Evolutionary conservation across 2,888 invertebrate genomes (phyloP), one percentile per base, ranked within the genome.

Genomic region (Augochlorella aurata): DNA sequence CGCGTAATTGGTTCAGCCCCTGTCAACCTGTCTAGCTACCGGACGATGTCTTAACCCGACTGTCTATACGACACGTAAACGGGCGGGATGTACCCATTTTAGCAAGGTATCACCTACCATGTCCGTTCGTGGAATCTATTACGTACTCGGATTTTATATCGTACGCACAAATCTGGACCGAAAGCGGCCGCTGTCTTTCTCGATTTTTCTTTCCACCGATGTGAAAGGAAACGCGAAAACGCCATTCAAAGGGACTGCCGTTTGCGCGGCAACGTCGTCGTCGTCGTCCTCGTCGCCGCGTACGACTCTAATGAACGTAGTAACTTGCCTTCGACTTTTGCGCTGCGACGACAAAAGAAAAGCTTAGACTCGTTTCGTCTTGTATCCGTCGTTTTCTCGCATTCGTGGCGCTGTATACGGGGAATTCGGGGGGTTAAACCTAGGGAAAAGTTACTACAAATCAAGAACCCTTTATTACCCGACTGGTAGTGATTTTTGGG

Each of bases 1-100:
- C 85, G 87, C 90, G 91, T 92, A 92, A 92, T 92, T 92, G 92
- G 92, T 92, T 90, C 92, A 91, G 92, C 89, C 90, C 90, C 92
- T 92, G 92, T 92, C 92, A 92, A 93, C 89, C 91, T 92, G 91
- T 92, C 91, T 90, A 87, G 86, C 90, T 89, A 84, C 89, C 87
- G 88, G 88, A 91, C 92, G 90, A 92, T 90, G 90, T 92, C 92
- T 92, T 92, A 92, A 92, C 92, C 91, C 84, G 86, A 85, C 84
- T 76, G 74, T 74, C 68, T 69, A 65, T 79, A 78, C 74, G 74
- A 63, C 86, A 85, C 85, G 85, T 84, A 79, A 83, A 83, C 80
- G 81, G 80, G 87, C 85, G 83, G 83, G 85, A 87, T 84, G 83
- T 79, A 80, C 86, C 81, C 83, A 84, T 88, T 90, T 89, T 90